phyloP scores from a whole-genome alignment of 2,888 invertebrate genomes.

The Torymus texanus region DNA sequence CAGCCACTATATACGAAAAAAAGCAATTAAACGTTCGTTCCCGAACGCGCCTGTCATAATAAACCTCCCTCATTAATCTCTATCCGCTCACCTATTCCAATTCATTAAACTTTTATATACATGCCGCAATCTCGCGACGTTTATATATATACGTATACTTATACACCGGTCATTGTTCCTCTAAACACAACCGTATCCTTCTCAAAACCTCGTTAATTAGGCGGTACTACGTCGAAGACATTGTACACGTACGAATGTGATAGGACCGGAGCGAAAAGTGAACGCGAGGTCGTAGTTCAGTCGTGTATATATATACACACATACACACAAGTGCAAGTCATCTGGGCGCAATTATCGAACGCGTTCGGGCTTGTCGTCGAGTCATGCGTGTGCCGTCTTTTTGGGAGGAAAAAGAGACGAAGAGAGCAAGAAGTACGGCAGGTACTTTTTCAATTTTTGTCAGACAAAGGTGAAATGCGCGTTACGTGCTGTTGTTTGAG shows the following conservation, averaged over 20 bases:
- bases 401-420: no score
- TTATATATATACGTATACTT: no score
- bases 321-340: constrained; percentile 17
- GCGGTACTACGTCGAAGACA: background rate
- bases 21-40: no score
- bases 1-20: no score
- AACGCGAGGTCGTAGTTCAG: constrained; percentile 15
- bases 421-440: background rate
- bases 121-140: no score
- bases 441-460: constrained; percentile 19
- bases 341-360: constrained; percentile 31
- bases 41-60: no score
- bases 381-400: constrained; percentile 2
- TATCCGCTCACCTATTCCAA: no score
- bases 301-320: background rate
- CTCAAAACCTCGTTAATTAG: background rate
- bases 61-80: background rate
- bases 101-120: no score
- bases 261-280: background rate
- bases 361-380: constrained; percentile 10
- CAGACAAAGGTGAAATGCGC: background rate
- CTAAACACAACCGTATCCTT: no score
- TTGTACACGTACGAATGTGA: background rate
- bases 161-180: no score
- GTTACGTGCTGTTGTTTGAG: no score